Evolutionary conservation across 37 sponge, comb jelly and placozoan species (phyloP).

Genomic region (Petrosia ficiformis): DNA sequence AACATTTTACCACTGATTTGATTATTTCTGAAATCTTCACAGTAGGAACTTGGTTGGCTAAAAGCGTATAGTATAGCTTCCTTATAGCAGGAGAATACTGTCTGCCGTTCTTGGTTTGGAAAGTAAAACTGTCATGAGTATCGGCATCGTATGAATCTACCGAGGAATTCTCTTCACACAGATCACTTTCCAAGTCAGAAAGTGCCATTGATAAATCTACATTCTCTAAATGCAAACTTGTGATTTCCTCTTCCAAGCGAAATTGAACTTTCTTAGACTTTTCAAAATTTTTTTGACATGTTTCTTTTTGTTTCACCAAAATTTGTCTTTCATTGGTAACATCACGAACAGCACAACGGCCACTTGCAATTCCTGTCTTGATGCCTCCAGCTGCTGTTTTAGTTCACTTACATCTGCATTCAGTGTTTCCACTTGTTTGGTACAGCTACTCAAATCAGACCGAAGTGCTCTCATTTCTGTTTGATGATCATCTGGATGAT

Average conservation of each 20-base stretch:
- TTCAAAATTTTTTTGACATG: too few species aligned
- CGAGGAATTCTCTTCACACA: neutral
- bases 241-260: neutral
- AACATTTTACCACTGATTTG: constrained; percentile 5
- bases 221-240: neutral
- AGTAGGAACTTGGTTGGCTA: constrained; percentile 6
- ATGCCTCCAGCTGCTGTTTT: too few species aligned
- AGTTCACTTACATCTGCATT: too few species aligned
- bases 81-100: neutral
- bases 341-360: too few species aligned
- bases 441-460: too few species aligned
- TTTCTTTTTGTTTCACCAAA: too few species aligned
- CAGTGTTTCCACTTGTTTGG: too few species aligned
- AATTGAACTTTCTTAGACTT: too few species aligned
- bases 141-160: neutral
- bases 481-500: too few species aligned
- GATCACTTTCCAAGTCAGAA: neutral
- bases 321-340: too few species aligned
- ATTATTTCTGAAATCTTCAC: neutral
- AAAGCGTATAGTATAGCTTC: constrained; percentile 24
- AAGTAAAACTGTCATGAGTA: neutral
- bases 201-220: constrained; percentile 2
- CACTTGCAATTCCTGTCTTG: neutral
- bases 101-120: neutral
- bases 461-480: too few species aligned